phyloP scores from a whole-genome alignment of 2,797 vertebrate species.

The Pagetopsis macropterus region DNA sequence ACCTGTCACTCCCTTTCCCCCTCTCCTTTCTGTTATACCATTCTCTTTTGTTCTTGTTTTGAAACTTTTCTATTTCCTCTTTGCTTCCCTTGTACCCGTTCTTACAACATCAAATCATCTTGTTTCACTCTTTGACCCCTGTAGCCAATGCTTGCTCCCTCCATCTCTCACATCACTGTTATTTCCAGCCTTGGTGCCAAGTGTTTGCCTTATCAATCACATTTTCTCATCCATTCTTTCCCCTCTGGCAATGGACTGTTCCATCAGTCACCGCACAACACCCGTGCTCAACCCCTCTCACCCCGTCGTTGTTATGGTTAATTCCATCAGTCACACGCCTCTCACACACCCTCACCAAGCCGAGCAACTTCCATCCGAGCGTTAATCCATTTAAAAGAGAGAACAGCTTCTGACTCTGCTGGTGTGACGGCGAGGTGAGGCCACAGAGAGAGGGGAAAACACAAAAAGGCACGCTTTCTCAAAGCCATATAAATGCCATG shows the following conservation, averaged over 20 bases:
- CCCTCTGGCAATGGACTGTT: slow-evolving; percentile 58
- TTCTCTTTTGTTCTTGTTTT: slow-evolving; percentile 1
- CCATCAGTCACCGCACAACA: slow-evolving; percentile 76
- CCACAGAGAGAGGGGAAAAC: slow-evolving; percentile 10
- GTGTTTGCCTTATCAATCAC: slow-evolving; percentile 77
- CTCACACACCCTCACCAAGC: slow-evolving; percentile 58
- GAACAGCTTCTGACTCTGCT: slow-evolving; percentile 53
- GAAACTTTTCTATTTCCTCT: slow-evolving; percentile 16
- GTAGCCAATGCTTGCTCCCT: slow-evolving; percentile 25
- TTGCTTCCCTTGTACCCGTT: slow-evolving; percentile 1
- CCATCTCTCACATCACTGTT: slow-evolving; percentile 51
- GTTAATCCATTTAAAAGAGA: slow-evolving; percentile 77
- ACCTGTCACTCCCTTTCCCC: slow-evolving; percentile 1
- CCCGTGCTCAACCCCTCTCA: slow-evolving; percentile 64
- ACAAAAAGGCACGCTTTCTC: slow-evolving; percentile 30
- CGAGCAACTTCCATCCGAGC: slow-evolving; percentile 69
- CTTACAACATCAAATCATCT: slow-evolving; percentile 29
- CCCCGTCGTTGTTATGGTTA: slow-evolving; percentile 70
- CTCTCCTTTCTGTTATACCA: background rate
- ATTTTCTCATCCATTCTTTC: slow-evolving; percentile 71
- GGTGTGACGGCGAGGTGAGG: slow-evolving; percentile 53
- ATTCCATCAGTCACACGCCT: slow-evolving; percentile 80
- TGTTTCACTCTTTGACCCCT: slow-evolving; percentile 52
- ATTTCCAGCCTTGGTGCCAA: slow-evolving; percentile 68
- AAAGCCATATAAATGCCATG: slow-evolving; percentile 56